These are phyloP conservation scores for Papilio machaon DNA, from an alignment of 1,140 invertebrate genomes.

Conservation along the genomic window DNA sequence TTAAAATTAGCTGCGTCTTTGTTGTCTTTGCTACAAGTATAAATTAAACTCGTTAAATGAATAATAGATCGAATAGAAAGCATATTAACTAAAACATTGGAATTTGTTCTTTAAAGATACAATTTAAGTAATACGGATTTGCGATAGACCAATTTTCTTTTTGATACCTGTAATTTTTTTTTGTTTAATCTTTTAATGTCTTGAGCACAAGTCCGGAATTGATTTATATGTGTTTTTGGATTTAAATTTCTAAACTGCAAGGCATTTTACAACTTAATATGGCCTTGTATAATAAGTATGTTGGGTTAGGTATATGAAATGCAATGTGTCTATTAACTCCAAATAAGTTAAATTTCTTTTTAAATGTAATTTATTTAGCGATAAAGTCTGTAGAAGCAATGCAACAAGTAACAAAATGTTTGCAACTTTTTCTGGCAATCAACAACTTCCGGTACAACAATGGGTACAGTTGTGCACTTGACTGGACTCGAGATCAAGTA, in stretches of 20 bases:
- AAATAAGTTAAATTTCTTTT: too few relatives aligned
- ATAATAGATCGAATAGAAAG: background rate
- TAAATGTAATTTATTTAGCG: background rate
- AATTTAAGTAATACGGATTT: too few relatives aligned
- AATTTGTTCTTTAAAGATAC: background rate
- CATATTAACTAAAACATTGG: background rate
- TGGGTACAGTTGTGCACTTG: conserved; percentile 12
- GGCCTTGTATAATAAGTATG: too few relatives aligned
- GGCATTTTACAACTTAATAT: too few relatives aligned
- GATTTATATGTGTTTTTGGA: too few relatives aligned
- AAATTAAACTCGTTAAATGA: background rate
- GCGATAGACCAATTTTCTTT: too few relatives aligned
- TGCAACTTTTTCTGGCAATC: conserved; percentile 22
- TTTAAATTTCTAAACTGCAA: too few relatives aligned
- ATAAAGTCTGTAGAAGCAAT: background rate
- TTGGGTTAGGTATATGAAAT: too few relatives aligned
- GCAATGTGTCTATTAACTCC: too few relatives aligned
- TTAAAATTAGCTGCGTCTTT: conserved; percentile 11
- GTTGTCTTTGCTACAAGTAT: background rate
- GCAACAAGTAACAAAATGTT: conserved; percentile 17
- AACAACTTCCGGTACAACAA: conserved; percentile 14
- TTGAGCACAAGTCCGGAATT: too few relatives aligned
- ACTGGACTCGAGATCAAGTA: conserved; percentile 11
- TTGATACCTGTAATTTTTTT: too few relatives aligned
- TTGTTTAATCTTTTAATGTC: too few relatives aligned